Base-by-base conservation (phyloP, 2,888 invertebrate genomes). In the Meta bourneti region DNA sequence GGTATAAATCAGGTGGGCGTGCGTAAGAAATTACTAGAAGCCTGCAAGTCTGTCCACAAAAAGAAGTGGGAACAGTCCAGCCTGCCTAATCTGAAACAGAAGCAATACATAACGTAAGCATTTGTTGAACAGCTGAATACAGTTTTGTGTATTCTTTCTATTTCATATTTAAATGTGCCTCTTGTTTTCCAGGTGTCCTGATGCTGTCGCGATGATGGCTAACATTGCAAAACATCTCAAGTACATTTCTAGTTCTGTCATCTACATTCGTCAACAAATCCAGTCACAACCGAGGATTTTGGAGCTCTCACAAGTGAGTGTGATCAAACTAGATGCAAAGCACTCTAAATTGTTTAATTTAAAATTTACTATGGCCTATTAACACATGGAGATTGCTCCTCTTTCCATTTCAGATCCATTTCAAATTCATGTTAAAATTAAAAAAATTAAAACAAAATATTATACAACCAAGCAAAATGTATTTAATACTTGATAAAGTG, bases 11-110 rank as follows among this genome's bases (percentile, higher is more conserved):
- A 95, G 93, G 93, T 95, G 5, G 95, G 95, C 13, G 94, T 94
- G 0, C 93, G 95, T 13, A 95, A 95, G 93, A 95, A 95, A 93
- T 94, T 95, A 19, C 93, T 95, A 49, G 95, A 95, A 91, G 95
- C 94, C 7, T 94, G 95, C 48, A 94, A 94, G 52, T 94, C 94
- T 61, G 94, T 95, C 6, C 95, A 95, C 93, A 95, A 94, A 93
- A 94, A 94, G 88, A 95, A 95, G 69, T 95, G 95, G 95, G 94
- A 95, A 92, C 94, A 94, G 9, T 94, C 94, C 8, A 95, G 95
- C 92, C 94, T 95, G 6, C 94, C 94, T 8, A 93, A 93, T 72
- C 84, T 93, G 34, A 88, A 89, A 54, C 74, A 90, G n/a, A 83
- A 89, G 5, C 89, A 91, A 16, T 92, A 89, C 74, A 89, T 93